Conservation (phyloP, 2,113 vertebrate genomes). For the Delphinapterus leucas region DNA sequence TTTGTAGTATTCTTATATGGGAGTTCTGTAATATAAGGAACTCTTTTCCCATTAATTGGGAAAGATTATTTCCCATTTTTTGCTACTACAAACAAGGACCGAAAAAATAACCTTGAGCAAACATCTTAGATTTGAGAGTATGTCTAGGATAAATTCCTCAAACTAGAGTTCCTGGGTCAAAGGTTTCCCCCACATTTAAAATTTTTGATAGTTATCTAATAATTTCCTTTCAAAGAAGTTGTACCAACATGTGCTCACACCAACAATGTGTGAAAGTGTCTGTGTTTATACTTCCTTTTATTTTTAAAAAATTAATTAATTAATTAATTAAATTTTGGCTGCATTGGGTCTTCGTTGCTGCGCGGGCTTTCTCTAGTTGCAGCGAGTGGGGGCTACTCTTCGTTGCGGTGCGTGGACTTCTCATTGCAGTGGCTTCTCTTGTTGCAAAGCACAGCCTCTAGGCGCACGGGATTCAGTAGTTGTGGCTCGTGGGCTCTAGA, state of each 20-base stretch:
- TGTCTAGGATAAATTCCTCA: neutral
- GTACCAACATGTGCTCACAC: neutral
- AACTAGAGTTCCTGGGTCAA: neutral
- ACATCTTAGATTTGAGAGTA: neutral
- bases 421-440: too few species aligned
- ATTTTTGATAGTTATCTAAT: neutral
- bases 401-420: accelerated
- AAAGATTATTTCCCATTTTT: neutral
- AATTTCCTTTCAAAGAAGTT: constrained; percentile 21
- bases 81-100: neutral
- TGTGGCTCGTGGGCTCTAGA: too few species aligned
- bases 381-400: too few species aligned
- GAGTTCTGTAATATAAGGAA: neutral
- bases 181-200: neutral
- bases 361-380: accelerated
- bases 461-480: too few species aligned
- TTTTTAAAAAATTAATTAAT: too few species aligned
- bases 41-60: neutral
- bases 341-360: too few species aligned
- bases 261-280: neutral
- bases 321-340: too few species aligned
- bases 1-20: neutral
- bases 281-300: neutral
- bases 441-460: accelerated
- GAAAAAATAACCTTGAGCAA: neutral